Percentiles rank a stretch among this genome's conserved stretches.
phyloP scores from a whole-genome alignment of 2,113 vertebrate genomes.

The Ailuropoda melanoleuca region DNA sequence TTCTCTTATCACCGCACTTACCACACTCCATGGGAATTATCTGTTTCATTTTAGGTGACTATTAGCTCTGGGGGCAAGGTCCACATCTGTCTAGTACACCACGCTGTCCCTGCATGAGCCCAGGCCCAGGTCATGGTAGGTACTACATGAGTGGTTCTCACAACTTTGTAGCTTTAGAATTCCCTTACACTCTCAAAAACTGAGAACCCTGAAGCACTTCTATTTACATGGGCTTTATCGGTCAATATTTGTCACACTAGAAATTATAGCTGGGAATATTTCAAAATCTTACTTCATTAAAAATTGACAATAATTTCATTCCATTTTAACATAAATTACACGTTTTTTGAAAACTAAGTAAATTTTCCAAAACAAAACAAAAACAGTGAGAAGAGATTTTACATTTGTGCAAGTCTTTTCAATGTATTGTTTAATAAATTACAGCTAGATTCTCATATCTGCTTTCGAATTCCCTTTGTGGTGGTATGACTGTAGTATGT shows the following conservation, averaged over 20 bases:
- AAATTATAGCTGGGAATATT: not conserved
- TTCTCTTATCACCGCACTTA: not conserved
- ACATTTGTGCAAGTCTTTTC: not conserved
- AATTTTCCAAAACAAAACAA: not conserved
- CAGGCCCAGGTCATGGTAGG: not conserved
- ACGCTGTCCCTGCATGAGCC: too few relatives aligned
- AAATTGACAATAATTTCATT: not conserved
- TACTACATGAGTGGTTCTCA: not conserved
- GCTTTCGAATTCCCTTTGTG: not conserved
- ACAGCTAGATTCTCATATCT: not conserved
- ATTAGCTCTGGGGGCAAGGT: not conserved
- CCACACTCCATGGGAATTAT: not conserved
- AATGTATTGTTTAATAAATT: not conserved
- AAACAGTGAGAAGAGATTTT: not conserved
- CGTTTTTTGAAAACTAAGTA: conserved; percentile 11
- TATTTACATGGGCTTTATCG: not conserved
- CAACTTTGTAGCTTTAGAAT: not conserved
- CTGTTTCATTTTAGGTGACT: rapidly evolving
- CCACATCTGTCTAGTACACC: not conserved
- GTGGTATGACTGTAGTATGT: not conserved
- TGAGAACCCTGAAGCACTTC: not conserved
- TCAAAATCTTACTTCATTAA: not conserved
- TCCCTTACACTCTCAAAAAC: not conserved
- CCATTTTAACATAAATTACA: not conserved
- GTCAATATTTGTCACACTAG: not conserved